Evolutionary conservation across 2,888 invertebrate genomes (phyloP).

Genomic region (Leptothorax acervorum): DNA sequence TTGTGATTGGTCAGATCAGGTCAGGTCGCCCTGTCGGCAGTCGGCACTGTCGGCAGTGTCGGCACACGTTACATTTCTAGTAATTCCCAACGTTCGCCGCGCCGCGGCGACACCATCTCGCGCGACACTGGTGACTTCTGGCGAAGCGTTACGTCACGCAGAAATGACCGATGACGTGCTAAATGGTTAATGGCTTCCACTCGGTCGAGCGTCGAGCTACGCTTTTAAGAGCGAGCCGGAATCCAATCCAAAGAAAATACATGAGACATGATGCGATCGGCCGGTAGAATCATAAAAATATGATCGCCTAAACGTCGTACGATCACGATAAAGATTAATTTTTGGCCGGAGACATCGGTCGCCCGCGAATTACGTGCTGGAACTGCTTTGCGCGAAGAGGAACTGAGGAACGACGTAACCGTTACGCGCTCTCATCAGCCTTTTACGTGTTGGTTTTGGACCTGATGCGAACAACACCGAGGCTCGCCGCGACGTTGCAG

Average conservation of each 20-base stretch:
- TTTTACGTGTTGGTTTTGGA: slow-evolving; percentile 72
- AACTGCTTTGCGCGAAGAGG: slow-evolving; percentile 58
- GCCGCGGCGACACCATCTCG: slow-evolving; percentile 7
- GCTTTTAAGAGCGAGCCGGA: slow-evolving; percentile 78
- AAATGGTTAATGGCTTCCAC: slow-evolving; percentile 80
- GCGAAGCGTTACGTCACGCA: slow-evolving; percentile 73
- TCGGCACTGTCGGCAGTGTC: too few relatives aligned
- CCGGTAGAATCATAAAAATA: slow-evolving; percentile 88
- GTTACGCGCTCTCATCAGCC: slow-evolving; percentile 64
- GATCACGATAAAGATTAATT: slow-evolving; percentile 70
- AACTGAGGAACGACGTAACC: slow-evolving; percentile 69
- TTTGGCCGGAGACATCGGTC: slow-evolving; percentile 52
- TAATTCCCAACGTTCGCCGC: background rate
- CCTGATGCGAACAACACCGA: slow-evolving; percentile 78
- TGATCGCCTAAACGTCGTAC: slow-evolving; percentile 82
- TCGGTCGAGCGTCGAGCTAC: slow-evolving; percentile 77
- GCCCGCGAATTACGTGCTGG: slow-evolving; percentile 74
- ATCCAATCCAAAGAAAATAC: slow-evolving; percentile 87
- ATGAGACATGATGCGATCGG: slow-evolving; percentile 88
- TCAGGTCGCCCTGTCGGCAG: too few relatives aligned
- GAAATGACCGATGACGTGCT: slow-evolving; percentile 69
- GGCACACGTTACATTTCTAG: background rate
- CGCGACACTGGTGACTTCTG: slow-evolving; percentile 63
- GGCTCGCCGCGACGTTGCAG: slow-evolving; percentile 74
- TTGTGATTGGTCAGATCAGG: too few relatives aligned